phyloP scores from a whole-genome alignment of 2,888 invertebrate species.

The Sisyra terminalis region DNA sequence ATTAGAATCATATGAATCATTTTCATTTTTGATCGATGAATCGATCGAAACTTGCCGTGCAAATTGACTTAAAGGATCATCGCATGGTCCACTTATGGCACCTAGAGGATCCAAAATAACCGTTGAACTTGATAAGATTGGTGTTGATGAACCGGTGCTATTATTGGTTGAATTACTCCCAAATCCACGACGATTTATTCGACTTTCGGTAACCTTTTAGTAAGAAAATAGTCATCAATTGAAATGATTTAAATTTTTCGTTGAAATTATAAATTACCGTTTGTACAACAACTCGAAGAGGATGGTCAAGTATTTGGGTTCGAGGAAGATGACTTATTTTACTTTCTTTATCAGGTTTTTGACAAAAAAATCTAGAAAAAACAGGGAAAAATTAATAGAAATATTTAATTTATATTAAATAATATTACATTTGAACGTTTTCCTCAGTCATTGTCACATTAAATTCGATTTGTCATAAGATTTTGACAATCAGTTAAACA shows the following conservation, averaged over 20 bases:
- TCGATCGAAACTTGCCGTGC: constrained; percentile 34
- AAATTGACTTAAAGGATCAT: constrained; percentile 59
- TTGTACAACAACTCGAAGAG: background rate
- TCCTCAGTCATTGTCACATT: too few relatives aligned
- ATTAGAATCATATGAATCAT: constrained; percentile 19
- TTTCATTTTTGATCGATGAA: constrained; percentile 12
- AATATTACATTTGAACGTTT: too few relatives aligned
- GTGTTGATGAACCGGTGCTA: constrained; percentile 35
- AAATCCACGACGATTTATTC: constrained; percentile 29
- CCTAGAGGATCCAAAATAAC: constrained; percentile 34
- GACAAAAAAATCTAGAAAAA: too few relatives aligned
- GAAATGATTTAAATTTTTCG: background rate
- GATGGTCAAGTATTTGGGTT: constrained; percentile 5
- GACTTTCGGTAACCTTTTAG: constrained; percentile 34
- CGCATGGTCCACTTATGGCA: constrained; percentile 41
- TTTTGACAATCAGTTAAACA: too few relatives aligned
- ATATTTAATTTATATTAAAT: too few relatives aligned
- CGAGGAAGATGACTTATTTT: too few relatives aligned
- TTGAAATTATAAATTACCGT: background rate
- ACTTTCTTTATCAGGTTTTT: too few relatives aligned
- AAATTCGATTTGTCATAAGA: too few relatives aligned
- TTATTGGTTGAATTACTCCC: constrained; percentile 26
- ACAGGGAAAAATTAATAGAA: too few relatives aligned
- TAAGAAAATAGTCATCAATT: too few relatives aligned
- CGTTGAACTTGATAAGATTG: constrained; percentile 22